Evolutionary conservation across 1,140 invertebrate species (phyloP), one percentile per base, ranked within the genome.

Genomic region (Macrobrachium rosenbergii): DNA sequence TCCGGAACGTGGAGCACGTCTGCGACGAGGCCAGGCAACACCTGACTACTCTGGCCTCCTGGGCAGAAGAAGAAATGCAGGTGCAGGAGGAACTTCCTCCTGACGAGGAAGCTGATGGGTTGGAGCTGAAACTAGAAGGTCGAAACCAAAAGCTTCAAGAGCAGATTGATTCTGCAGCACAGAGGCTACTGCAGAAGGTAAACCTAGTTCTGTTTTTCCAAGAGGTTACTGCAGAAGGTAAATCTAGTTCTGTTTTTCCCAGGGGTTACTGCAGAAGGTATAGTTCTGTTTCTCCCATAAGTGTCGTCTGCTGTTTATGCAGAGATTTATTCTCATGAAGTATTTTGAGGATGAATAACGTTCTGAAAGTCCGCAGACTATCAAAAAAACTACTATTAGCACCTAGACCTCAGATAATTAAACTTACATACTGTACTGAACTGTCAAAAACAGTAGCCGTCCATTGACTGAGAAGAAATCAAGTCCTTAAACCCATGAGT

Each of bases 1-100:
- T 87, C 58, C 69, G 85, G 37, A 87, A 80, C 23, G 78, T 87
- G 43, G 85, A 87, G 21, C 85, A 87, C 21, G 85, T 87, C 16
- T 87, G 85, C 76, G 67, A 87, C 72, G 78, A 87, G 28, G 79
- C 79, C n/a, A 59, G 85, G 59, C 69, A 87, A 52, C 85, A 87
- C 58, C 79, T 87, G 78, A 23, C 45, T n/a, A 52, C 52, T 16
- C 67, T 87, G 78, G 64, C 78, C 16, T 28, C 5, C 6, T 12
- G 58, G 62, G 75, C 75, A 37, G 43, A 60, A 52, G 45, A 52
- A 52, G 52, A 52, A 10, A 52, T 52, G 52, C 52, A 52, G 52
- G 52, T 52, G 7, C 52, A 52, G n/a, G 69, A 72, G 37, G 21
- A 72, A 16, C 21, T 23, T 72, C 23, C 23, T 28, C n/a, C 17